Evolutionary conservation across 1,140 invertebrate genomes (phyloP), one percentile per base, ranked within the genome.

Genomic region (Luehdorfia chinensis): DNA sequence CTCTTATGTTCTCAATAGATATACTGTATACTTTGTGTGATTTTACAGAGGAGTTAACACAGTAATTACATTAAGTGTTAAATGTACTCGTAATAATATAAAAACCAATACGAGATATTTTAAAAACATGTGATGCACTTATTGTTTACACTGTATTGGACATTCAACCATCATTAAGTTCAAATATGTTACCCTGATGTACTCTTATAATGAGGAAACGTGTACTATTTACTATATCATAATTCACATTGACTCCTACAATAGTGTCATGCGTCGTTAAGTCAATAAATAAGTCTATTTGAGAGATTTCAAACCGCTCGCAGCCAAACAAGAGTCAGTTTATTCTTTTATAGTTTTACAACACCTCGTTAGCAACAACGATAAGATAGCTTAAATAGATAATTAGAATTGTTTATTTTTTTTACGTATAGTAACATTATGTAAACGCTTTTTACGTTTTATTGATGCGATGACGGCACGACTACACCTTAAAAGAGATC

Each of bases 331-430:
- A 66, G 59, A 34, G 31, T 51, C 52, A 58, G 59, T 37, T 46
- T 39, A 68, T 66, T 64, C 58, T 52, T 85, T 85, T 83, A 81
- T 79, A 47, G 54, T 32, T 83, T 79, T 81, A 85, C 58, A 53
- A 66, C 47, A 69, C 61, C 81, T 85, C 70, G 81, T 85, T 85
- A 83, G 71, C 46, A 47, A 18, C 45, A 51, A 55, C 55, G 70
- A 84, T 78, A 73, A 78, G 66, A 69, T 64, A 54, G 48, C 63
- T 57, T 85, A 79, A 83, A 75, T 77, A 74, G 70, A 74, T 74
- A 72, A 84, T 84, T 83, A 79, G 70, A 67, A 75, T 79, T 83
- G 80, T 81, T 64, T 66, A 36, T 48, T 60, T 55, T 56, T 50
- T 48, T 47, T 60, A 57, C 37, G 27, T 43, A 23, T 28, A 25